Evolutionary conservation across 2,888 invertebrate species (phyloP), one percentile per base, ranked within the genome.

Genomic region (Alsophila aescularia): DNA sequence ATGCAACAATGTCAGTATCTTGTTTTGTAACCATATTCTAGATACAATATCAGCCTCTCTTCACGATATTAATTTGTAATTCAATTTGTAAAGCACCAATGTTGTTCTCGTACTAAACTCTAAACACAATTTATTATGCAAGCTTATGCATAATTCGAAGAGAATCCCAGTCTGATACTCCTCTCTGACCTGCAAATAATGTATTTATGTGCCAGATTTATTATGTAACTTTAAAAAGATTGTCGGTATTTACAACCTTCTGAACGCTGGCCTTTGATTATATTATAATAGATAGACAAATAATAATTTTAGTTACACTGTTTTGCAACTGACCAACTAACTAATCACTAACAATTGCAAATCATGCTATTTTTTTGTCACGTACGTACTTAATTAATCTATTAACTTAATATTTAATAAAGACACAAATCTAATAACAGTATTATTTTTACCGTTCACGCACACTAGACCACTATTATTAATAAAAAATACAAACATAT

Each of bases 171-270:
- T 13, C 12, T 34, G 34, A 27, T 15, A 27, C 21, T 37, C 16
- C 31, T 32, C 18, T 15, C 7, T 36, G 40, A 32, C 12, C 12
- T 48, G 18, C 35, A 31, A 15, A 21, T 34, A 24, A 24, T 24
- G 18, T 18, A 4, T 66, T 65, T 62, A 67, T 62, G 75, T 76
- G 74, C 72, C 77, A 78, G 74, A 74, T 62, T 63, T 69, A 73
- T 57, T 62, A 61, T 62, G 55, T 48, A 66, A 65, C 43, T 58
- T 57, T 58, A 52, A 40, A 52, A 60, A 60, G 66, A 64, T 64
- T 67, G 67, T 65, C 60, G 31, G 51, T 49, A 45, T 39, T n/a
- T 29, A 58, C 35, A 29, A 37, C 31, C 21, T 31, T 9, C 29
- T 10, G 27, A 42, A 16, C 16, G 36, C 36, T 57, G 35, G 41